phyloP scores from a whole-genome alignment of 2,113 vertebrate species.

The Bostrychus sinensis region DNA sequence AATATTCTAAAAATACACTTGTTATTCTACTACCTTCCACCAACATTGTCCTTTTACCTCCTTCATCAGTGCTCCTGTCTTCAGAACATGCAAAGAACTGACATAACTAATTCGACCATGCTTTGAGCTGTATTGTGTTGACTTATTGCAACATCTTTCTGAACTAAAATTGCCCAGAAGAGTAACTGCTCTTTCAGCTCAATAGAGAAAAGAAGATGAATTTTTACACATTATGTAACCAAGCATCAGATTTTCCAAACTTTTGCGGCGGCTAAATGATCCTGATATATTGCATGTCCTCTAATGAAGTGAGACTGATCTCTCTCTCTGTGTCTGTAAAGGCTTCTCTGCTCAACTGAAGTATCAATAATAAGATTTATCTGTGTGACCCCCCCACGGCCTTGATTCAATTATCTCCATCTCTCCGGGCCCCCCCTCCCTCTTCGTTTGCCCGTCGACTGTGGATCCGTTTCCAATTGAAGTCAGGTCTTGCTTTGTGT shows the following conservation, averaged over 20 bases:
- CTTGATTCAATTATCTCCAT: conserved; percentile 81
- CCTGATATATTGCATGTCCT: conserved; percentile 52
- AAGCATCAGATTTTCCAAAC: conserved; percentile 15
- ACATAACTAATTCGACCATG: no score
- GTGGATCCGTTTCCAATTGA: conserved; percentile 82
- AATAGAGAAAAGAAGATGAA: not conserved
- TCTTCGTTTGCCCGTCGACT: conserved; percentile 58
- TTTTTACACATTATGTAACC: not conserved
- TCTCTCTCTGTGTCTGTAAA: conserved; percentile 31
- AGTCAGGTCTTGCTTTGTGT: conserved; percentile 81
- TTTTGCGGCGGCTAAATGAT: conserved; percentile 47
- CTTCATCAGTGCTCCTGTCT: no score
- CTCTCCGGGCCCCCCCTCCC: conserved; percentile 45
- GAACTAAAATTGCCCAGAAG: no score
- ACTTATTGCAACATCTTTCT: no score
- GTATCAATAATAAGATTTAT: conserved; percentile 79
- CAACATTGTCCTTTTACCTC: no score
- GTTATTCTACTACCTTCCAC: no score
- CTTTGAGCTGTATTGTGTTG: no score
- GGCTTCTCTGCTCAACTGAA: conserved; percentile 61
- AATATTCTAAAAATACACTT: no score
- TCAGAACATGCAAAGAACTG: no score
- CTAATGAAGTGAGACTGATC: conserved; percentile 66
- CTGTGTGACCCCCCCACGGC: conserved; percentile 58
- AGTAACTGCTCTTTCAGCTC: not conserved